phyloP scores from a whole-genome alignment of 2,888 invertebrate species.

The Trissolcus brochymenae region DNA sequence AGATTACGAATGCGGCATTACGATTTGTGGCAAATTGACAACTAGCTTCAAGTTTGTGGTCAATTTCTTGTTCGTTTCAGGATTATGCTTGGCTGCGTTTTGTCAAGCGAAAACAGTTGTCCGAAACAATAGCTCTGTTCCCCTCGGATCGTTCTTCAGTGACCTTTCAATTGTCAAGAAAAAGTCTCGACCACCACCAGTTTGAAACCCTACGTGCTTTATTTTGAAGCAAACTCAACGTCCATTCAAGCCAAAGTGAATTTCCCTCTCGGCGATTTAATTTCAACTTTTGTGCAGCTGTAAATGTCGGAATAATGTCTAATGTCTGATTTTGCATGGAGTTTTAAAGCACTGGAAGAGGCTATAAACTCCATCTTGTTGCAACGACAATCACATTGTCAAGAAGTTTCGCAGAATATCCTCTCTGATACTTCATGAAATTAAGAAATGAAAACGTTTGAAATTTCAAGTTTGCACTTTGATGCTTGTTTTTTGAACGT shows the following conservation, averaged over 20 bases:
- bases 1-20: conserved; percentile 7
- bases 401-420: no score
- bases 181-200: no score
- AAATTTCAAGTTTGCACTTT: no score
- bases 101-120: conserved; percentile 4
- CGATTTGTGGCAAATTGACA: conserved; percentile 22
- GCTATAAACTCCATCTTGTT: no score
- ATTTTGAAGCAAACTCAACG: conserved; percentile 1
- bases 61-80: conserved; percentile 15
- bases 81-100: conserved; percentile 13
- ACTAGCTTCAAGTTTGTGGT: conserved; percentile 9
- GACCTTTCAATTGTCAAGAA: no score
- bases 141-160: no score
- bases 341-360: conserved; percentile 19
- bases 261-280: conserved; percentile 24
- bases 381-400: no score
- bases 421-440: no score
- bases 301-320: conserved; percentile 36
- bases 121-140: not conserved
- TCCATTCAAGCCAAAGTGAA: conserved; percentile 10
- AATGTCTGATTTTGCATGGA: conserved; percentile 18
- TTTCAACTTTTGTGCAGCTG: conserved; percentile 27
- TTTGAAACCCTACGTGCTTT: not conserved
- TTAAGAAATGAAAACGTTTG: no score
- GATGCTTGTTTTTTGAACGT: no score